A percentile compares a stretch with the other conserved stretches of the same genome.
phyloP scores from a whole-genome alignment of 2,113 vertebrate genomes.

The Deroptyus accipitrinus region DNA sequence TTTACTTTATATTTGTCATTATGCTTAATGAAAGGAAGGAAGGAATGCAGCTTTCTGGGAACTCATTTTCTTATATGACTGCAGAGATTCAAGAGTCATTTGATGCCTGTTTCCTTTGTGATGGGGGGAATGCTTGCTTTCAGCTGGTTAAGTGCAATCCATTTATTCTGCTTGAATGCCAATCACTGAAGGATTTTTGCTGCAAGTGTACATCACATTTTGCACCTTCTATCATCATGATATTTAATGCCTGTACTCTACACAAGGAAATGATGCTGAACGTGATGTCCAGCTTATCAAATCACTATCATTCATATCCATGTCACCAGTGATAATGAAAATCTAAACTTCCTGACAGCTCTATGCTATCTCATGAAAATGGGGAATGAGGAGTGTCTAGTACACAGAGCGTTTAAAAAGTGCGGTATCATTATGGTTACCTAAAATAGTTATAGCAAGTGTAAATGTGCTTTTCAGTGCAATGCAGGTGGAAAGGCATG shows the following conservation, averaged over 20 bases:
- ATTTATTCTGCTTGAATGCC: conserved; percentile 22
- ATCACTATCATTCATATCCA: not conserved
- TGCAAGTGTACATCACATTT: not conserved
- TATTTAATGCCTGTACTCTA: not conserved
- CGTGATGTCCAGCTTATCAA: conserved; percentile 11
- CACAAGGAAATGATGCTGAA: not conserved
- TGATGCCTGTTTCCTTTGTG: not conserved
- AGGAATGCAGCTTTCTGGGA: not conserved
- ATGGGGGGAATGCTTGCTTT: not conserved
- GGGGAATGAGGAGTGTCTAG: not conserved
- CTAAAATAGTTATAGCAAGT: not conserved
- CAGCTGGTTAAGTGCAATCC: not conserved
- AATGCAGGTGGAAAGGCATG: not conserved
- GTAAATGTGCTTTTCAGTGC: not conserved
- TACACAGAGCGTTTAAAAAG: not conserved
- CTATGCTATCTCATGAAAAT: not conserved
- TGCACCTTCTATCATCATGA: not conserved
- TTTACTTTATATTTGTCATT: not conserved
- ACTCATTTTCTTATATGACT: not conserved
- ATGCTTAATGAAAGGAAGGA: not conserved
- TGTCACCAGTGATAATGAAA: conserved; percentile 20
- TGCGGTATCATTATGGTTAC: not conserved
- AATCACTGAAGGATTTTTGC: not conserved
- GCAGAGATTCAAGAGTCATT: not conserved
- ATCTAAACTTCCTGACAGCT: not conserved